Base-by-base conservation (phyloP, 92 coral and sea anemone genomes). In the Phenganax marumi region DNA sequence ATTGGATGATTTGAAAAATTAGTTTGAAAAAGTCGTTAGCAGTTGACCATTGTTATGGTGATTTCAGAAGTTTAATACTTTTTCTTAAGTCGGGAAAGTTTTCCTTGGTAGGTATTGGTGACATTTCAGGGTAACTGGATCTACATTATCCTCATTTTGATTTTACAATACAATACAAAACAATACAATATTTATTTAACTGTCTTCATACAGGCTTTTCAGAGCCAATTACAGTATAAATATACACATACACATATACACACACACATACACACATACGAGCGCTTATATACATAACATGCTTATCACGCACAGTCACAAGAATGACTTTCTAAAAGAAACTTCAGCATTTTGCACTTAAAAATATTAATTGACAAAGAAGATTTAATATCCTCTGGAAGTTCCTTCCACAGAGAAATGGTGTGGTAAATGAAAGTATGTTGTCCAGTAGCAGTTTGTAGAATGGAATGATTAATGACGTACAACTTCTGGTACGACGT, bases 391-490 rank as follows among this genome's bases (percentile, higher is more conserved):
- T 55, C 46, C 64, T 49, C 33, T 12, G 81, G 62, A 51, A 78
- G 68, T 48, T 12, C 24, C 51, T 60, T 78, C 70, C 71, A 78
- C 39, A 78, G 64, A 5, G 72, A 57, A 57, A 78, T 70, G 47
- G 83, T 70, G 83, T 52, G 70, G 52, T 78, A 58, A 14, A 52
- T 56, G 46, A 57, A 78, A 49, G 64, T 81, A 47, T 46, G 65
- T 75, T 81, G 85, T 12, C 85, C 85, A 48, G 75, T 81, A 51
- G 85, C 77, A 81, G 73, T 81, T 82, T 68, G 17, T 49, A 33
- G 2, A 1, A 4, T 1, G 43, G 43, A 1, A 33, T 33, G 4
- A 1, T 33, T 33, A 33, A 33, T 33, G 43, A 33, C 43, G 4
- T 4, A 33, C 54, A 73, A 16, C 78, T 56, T 21, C 58, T 33